Evolutionary conservation across 2,113 vertebrate genomes (phyloP).

Genomic region (Platichthys flesus): DNA sequence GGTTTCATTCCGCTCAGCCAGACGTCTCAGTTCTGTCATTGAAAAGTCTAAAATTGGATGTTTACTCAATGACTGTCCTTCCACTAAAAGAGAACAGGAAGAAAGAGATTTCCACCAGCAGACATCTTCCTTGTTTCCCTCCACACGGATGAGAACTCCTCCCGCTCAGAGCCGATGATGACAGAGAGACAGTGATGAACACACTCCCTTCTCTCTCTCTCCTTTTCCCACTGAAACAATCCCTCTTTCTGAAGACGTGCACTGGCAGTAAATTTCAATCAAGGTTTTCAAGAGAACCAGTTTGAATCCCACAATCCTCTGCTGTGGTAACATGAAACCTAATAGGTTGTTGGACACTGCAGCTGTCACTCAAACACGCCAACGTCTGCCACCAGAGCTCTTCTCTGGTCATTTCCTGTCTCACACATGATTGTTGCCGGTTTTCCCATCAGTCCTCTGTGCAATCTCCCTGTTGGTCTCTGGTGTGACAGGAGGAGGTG

Average conservation of each 20-base stretch:
- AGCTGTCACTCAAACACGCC: slow-evolving; percentile 19
- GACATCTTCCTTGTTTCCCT: not conserved
- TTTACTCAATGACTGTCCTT: not conserved
- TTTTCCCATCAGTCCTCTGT: slow-evolving; percentile 3
- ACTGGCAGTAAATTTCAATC: slow-evolving; percentile 47
- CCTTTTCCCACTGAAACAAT: not conserved
- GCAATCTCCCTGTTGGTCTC: not conserved
- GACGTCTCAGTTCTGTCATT: too few species aligned
- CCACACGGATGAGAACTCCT: too few species aligned
- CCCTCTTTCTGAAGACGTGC: not conserved
- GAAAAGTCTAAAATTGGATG: slow-evolving; percentile 46
- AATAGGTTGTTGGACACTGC: not conserved
- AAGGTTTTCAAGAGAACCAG: slow-evolving; percentile 23
- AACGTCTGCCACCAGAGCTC: not conserved
- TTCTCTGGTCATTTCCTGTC: not conserved
- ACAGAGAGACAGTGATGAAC: too few species aligned
- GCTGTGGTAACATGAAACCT: slow-evolving; percentile 38
- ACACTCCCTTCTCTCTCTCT: too few species aligned
- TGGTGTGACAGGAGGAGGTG: slow-evolving; percentile 7
- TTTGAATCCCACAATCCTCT: slow-evolving; percentile 56
- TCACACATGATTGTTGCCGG: not conserved
- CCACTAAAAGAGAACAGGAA: slow-evolving; percentile 1
- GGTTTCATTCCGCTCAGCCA: too few species aligned
- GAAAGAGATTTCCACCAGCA: slow-evolving; percentile 23
- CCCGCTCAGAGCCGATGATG: too few species aligned